These are phyloP conservation scores for Miniopterus natalensis DNA, from an alignment of 2,113 vertebrate species.

Conservation along the genomic window DNA sequence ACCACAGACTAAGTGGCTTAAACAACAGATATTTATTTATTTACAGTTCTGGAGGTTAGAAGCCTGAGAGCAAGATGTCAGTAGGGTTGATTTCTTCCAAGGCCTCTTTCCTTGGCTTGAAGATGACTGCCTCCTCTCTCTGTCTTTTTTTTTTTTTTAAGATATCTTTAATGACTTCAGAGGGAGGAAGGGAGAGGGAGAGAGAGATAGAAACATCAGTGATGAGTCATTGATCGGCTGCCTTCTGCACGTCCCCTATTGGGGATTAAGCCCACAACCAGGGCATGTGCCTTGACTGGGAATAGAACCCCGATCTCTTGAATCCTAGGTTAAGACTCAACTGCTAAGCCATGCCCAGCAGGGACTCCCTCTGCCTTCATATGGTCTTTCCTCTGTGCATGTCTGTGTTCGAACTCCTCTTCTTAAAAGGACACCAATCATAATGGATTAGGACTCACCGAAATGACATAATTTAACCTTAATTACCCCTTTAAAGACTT, in stretches of 20 bases:
- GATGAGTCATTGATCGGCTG: no score
- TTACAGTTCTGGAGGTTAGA: not conserved
- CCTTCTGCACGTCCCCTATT: no score
- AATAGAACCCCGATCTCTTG: no score
- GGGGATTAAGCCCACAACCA: no score
- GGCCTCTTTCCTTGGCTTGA: not conserved
- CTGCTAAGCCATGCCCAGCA: no score
- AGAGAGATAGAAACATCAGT: no score
- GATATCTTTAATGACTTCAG: no score
- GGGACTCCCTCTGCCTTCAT: not conserved
- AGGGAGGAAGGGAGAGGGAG: no score
- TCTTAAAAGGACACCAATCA: not conserved
- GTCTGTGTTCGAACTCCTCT: not conserved
- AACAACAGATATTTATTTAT: not conserved
- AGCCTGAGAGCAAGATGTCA: not conserved
- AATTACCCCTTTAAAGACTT: not conserved
- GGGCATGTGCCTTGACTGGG: no score
- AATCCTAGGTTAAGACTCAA: no score
- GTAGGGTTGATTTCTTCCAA: not conserved
- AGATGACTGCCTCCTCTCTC: not conserved
- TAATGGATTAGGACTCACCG: not conserved
- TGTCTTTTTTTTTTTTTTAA: not conserved
- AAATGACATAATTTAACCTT: not conserved
- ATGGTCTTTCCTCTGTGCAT: not conserved
- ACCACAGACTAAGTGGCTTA: not conserved